A percentile compares a stretch with the other conserved stretches of the same genome.
These are phyloP conservation scores for Myotis lucifugus DNA, from an alignment of 2,113 vertebrate species.

Conservation along the genomic window DNA sequence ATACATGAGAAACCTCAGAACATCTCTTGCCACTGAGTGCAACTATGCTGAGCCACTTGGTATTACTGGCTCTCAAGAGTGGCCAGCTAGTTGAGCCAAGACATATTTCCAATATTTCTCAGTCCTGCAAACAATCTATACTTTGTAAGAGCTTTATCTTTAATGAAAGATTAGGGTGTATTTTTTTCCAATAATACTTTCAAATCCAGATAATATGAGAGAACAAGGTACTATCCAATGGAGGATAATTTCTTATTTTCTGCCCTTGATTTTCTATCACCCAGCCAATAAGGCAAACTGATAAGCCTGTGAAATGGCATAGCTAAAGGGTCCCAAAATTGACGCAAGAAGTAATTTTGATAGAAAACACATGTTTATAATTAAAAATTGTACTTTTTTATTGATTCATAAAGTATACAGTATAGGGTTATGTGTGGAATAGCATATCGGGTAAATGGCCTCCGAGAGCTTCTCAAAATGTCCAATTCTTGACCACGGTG, in stretches of 20 bases:
- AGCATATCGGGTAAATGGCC: no score
- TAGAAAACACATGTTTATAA: no score
- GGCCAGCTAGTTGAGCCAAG: conserved; percentile 75
- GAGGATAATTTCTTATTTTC: conserved; percentile 82
- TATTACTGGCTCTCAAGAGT: conserved; percentile 72
- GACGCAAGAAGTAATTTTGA: no score
- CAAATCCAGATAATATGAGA: conserved; percentile 84
- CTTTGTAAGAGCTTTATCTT: conserved; percentile 84
- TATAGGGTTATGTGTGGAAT: no score
- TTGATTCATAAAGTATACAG: no score
- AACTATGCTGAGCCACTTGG: conserved; percentile 79
- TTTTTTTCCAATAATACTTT: conserved; percentile 82
- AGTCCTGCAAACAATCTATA: conserved; percentile 79
- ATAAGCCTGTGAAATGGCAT: conserved; percentile 66
- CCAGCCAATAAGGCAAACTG: conserved; percentile 74
- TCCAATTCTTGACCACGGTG: no score
- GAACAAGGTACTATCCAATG: conserved; percentile 77
- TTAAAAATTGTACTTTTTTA: no score
- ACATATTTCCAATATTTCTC: conserved; percentile 80
- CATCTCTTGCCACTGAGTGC: conserved; percentile 69
- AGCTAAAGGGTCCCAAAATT: background rate
- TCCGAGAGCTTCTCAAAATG: no score
- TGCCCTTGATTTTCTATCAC: conserved; percentile 65
- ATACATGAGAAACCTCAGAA: conserved; percentile 84
- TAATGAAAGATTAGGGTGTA: conserved; percentile 82